Conservation (phyloP, 2,888 invertebrate genomes). For the Lottia gigantea region DNA sequence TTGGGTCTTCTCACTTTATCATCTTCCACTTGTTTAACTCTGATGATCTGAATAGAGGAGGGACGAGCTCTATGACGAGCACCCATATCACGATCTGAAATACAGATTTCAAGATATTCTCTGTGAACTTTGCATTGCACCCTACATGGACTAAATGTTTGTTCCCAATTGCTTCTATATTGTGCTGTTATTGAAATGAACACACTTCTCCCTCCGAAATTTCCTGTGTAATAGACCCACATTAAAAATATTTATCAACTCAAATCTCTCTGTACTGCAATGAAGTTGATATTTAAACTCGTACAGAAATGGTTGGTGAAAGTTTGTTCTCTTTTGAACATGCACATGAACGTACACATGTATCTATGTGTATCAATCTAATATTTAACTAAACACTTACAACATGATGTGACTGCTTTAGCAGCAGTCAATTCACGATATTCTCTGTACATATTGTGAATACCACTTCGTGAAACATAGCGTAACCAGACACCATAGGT, state of each 20-base stretch:
- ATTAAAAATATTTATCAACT: too few species aligned
- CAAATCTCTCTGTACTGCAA: too few species aligned
- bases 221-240: too few species aligned
- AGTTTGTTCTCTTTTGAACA: background rate
- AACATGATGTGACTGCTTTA: constrained; percentile 97
- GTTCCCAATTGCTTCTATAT: too few species aligned
- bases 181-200: too few species aligned
- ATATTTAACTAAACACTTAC: constrained; percentile 60
- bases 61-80: constrained; percentile 98
- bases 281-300: too few species aligned
- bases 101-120: too few species aligned
- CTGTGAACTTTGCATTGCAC: too few species aligned
- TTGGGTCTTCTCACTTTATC: constrained; percentile 90
- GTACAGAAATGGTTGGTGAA: too few species aligned
- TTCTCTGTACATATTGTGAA: constrained; percentile 99
- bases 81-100: constrained; percentile 90
- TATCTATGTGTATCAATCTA: background rate
- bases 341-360: too few species aligned
- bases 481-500: constrained; percentile 99
- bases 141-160: too few species aligned
- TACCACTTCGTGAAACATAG: constrained; percentile 98
- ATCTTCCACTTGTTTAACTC: constrained; percentile 92
- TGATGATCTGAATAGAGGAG: constrained; percentile 97
- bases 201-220: too few species aligned
- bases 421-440: constrained; percentile 96